Evolutionary conservation across 2,888 invertebrate genomes (phyloP), one percentile per base, ranked within the genome.

Genomic region (Pollenia griseotomentosa): DNA sequence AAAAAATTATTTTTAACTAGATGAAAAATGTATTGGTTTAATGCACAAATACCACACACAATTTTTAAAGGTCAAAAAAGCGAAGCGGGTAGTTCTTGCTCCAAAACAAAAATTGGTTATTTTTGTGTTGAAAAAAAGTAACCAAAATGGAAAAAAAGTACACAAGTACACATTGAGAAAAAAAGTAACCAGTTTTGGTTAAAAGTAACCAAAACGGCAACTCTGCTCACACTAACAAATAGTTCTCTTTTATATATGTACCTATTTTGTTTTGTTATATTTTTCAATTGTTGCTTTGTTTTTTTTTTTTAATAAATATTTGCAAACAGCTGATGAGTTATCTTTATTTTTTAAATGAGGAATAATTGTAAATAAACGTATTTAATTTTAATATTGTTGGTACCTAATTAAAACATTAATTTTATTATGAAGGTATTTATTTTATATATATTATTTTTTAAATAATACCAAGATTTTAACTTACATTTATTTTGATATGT

Each of bases 401-500:
- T 9, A 14, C 11, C 6, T 12, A 16, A 23, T 59, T 33, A 11
- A 10, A 9, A 19, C 8, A 40, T 71, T 83, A 70, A 11, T 51
- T 59, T n/a, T 55, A 33, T 12, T 46, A 33, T 23, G 23, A 2
- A 23, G 23, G 23, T 23, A 40, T 71, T 83, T 74, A 11, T 51
- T 59, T n/a, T 55, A 16, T 12, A 33, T 83, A n/a, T 74, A 11
- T 51, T n/a, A n/a, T 59, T n/a, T 55, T 16, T 12, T 46, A 16
- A 75, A 42, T 57, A 75, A 44, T 75, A 86, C 12, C 51, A 40
- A 48, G 40, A 33, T 66, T 83, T 77, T 46, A 82, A 77, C 68
- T 83, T 79, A 74, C 70, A 68, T 9, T 51, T 79, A 2, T 51
- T 23, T 89, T 90, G 89, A 90, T 91, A 90, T 90, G 91, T 89